Evolutionary conservation across 1,140 invertebrate genomes (phyloP).

Genomic region (Eriosoma lanigerum): DNA sequence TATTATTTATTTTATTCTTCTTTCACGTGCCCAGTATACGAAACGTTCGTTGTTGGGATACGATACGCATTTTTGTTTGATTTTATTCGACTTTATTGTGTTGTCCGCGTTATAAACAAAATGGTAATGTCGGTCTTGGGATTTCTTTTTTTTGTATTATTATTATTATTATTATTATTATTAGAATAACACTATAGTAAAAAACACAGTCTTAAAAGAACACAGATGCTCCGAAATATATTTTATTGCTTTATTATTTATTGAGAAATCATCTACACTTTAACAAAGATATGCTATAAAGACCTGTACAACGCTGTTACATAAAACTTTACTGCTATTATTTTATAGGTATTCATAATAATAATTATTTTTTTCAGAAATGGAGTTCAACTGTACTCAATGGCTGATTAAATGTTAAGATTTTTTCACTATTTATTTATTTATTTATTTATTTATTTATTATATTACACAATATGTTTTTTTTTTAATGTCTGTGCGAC

Average conservation of each 20-base stretch:
- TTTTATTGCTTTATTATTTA: slow-evolving; percentile 27
- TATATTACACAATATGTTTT: not conserved
- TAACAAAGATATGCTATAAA: not conserved
- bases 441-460: slow-evolving; percentile 45
- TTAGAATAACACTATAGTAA: not conserved
- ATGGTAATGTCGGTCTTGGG: not conserved
- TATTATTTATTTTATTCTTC: too few species aligned
- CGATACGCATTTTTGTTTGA: not conserved
- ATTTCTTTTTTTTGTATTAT: slow-evolving; percentile 2
- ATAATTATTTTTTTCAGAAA: slow-evolving; percentile 29
- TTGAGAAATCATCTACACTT: not conserved
- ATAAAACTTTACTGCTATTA: not conserved
- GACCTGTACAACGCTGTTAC: not conserved
- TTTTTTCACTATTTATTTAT: slow-evolving; percentile 30
- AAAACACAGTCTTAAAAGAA: not conserved
- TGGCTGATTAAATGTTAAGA: slow-evolving; percentile 48
- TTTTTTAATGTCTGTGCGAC: not conserved
- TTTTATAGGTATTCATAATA: not conserved
- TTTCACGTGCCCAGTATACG: too few species aligned
- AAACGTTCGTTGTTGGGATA: too few species aligned
- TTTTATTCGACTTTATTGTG: not conserved
- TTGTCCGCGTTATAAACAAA: not conserved
- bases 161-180: too few species aligned
- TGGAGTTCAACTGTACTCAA: slow-evolving; percentile 40
- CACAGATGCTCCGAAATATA: not conserved